phyloP scores from a whole-genome alignment of 2,888 invertebrate species.

The Campoplex capitator region DNA sequence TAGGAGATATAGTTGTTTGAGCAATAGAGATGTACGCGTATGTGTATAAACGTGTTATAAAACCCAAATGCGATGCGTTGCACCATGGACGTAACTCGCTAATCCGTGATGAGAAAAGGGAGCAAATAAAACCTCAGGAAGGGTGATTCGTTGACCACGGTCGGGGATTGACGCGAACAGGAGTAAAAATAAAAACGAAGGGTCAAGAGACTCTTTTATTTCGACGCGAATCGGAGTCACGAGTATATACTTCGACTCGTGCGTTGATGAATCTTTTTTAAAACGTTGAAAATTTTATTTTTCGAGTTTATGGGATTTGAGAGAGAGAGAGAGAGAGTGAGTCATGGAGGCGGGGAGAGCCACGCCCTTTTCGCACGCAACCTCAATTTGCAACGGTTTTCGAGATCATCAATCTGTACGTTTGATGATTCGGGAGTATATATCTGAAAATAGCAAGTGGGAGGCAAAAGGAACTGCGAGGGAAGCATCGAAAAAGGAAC shows the following conservation, averaged over 20 bases:
- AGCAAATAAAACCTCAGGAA: constrained; percentile 34
- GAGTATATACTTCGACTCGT: neutral
- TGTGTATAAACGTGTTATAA: constrained; percentile 12
- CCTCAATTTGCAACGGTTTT: neutral
- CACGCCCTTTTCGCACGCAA: constrained; percentile 3
- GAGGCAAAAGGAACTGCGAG: neutral
- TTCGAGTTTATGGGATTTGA: neutral
- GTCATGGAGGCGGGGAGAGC: neutral
- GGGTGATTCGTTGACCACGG: constrained; percentile 60
- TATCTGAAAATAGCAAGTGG: neutral
- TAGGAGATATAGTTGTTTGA: constrained; percentile 8
- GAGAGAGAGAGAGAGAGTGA: neutral
- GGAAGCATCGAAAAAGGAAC: neutral
- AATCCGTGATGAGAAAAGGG: constrained; percentile 46
- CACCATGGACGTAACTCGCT: constrained; percentile 27
- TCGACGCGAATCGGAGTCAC: neutral
- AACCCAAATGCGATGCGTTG: constrained; percentile 20
- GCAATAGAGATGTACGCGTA: constrained; percentile 24
- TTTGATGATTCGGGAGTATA: neutral
- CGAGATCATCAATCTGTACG: neutral
- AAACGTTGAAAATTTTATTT: neutral
- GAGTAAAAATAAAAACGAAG: neutral
- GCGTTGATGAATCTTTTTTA: neutral
- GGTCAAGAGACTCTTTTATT: neutral
- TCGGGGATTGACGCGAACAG: neutral